Conservation (phyloP, 2,888 invertebrate genomes). For the Agrenia bidenticulata region DNA sequence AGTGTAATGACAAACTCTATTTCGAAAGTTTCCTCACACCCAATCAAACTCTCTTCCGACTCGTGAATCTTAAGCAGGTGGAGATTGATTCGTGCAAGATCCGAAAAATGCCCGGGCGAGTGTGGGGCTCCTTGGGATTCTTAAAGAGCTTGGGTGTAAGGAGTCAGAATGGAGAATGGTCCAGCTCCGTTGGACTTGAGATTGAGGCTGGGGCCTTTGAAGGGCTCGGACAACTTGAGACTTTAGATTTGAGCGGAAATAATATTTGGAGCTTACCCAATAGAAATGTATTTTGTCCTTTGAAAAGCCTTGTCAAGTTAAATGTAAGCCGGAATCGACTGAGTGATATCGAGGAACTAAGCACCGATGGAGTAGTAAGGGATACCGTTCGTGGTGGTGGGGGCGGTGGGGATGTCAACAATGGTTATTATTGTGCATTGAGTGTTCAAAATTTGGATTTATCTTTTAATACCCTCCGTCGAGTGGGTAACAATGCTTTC, state of each 20-base stretch:
- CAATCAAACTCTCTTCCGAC: conserved; percentile 57
- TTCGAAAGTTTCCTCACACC: conserved; percentile 75
- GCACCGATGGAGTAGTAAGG: too few species aligned
- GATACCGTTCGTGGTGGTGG: conserved; percentile 15
- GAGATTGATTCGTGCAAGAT: conserved; percentile 55
- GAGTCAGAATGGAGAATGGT: conserved; percentile 80
- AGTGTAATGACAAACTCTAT: conserved; percentile 74
- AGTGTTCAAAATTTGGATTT: conserved; percentile 72
- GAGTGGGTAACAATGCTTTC: conserved; percentile 69
- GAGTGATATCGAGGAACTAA: conserved; percentile 71
- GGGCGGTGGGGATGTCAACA: conserved; percentile 57
- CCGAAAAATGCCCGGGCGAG: conserved; percentile 51
- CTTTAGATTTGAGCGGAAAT: conserved; percentile 80
- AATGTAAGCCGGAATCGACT: conserved; percentile 83
- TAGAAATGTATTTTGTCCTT: conserved; percentile 76
- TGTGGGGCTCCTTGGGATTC: conserved; percentile 57
- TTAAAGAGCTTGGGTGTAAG: conserved; percentile 79
- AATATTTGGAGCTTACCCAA: conserved; percentile 87
- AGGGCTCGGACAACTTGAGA: conserved; percentile 72
- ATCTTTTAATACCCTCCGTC: conserved; percentile 71
- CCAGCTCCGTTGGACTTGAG: conserved; percentile 75
- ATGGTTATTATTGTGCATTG: conserved; percentile 59
- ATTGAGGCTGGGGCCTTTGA: conserved; percentile 72
- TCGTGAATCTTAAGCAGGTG: conserved; percentile 54
- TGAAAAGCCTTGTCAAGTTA: conserved; percentile 74